These are phyloP conservation scores for Tenthredo scrophulariae DNA, from an alignment of 2,888 invertebrate genomes.

Conservation along the genomic window DNA sequence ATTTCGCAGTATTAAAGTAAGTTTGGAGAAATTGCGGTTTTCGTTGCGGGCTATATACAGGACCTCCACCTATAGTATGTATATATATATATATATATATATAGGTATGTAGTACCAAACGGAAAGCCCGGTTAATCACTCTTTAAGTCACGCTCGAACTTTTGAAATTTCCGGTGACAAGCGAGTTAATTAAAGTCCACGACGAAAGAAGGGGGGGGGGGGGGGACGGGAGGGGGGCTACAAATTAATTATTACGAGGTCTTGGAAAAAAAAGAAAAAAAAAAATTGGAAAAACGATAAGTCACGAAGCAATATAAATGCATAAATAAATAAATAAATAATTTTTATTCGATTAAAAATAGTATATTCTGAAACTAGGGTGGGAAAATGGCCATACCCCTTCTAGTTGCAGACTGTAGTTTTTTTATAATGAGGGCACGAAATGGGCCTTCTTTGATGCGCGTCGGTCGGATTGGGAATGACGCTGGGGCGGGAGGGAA, in stretches of 20 bases:
- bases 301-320: neutral
- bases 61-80: too few relatives aligned
- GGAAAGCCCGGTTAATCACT: conserved; percentile 36
- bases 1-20: conserved; percentile 1
- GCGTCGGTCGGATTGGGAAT: too few relatives aligned
- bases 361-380: too few relatives aligned
- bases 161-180: conserved; percentile 47
- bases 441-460: too few relatives aligned
- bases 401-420: too few relatives aligned
- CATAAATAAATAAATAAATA: neutral
- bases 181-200: conserved; percentile 31
- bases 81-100: neutral
- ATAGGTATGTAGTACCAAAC: neutral
- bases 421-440: too few relatives aligned
- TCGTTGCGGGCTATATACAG: neutral
- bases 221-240: neutral
- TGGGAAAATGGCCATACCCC: too few relatives aligned
- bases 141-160: conserved; percentile 34
- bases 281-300: too few relatives aligned
- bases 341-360: neutral
- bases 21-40: neutral
- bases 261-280: neutral
- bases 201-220: neutral
- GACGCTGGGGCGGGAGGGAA: too few relatives aligned
- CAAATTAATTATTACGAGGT: conserved; percentile 23